Percentiles rank a stretch among this genome's conserved stretches.
These are phyloP conservation scores for Volucella zonaria DNA, from an alignment of 2,888 invertebrate species.

Conservation along the genomic window DNA sequence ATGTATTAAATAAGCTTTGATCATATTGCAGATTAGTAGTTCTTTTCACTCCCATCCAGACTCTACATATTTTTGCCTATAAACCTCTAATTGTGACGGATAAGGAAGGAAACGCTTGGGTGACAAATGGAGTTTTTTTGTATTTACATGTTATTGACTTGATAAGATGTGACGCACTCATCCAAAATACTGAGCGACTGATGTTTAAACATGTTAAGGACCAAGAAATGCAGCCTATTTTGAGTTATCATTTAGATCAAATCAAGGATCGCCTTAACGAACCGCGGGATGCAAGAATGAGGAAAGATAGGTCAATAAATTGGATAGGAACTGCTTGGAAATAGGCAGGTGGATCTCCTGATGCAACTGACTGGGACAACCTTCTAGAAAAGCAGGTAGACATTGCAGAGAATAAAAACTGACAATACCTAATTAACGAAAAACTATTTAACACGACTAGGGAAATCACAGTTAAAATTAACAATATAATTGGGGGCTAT, in stretches of 20 bases:
- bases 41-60: not conserved
- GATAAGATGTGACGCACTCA: no score
- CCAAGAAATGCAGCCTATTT: no score
- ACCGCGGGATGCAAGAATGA: no score
- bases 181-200: not conserved
- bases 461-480: no score
- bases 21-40: slow-evolving; percentile 6
- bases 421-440: slow-evolving; percentile 3
- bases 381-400: not conserved
- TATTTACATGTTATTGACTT: no score
- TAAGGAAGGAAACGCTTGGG: not conserved
- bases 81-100: not conserved
- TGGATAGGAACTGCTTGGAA: slow-evolving; percentile 3
- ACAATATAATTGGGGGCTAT: not conserved
- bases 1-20: not conserved
- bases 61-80: not conserved
- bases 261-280: no score
- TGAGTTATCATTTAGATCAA: no score
- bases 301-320: slow-evolving; percentile 1
- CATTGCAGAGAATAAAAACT: slow-evolving; percentile 13
- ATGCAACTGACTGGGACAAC: slow-evolving; percentile 21
- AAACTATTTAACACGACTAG: not conserved
- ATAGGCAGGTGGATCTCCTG: not conserved
- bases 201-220: no score
- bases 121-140: not conserved